These are phyloP conservation scores for Parnassius smintheus DNA, from an alignment of 2,888 invertebrate species.

Conservation along the genomic window DNA sequence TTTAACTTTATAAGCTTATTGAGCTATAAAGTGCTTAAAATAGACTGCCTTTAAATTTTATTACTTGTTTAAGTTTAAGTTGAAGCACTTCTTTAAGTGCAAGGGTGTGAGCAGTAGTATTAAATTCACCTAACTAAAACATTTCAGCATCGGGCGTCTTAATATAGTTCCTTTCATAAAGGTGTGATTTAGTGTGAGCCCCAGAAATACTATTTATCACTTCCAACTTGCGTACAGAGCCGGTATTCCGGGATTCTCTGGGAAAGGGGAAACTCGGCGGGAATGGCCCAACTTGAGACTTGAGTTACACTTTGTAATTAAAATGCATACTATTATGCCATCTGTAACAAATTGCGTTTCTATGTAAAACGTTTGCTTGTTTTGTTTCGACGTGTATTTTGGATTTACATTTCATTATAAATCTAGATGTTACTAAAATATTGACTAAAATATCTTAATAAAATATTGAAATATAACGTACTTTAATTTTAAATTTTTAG, in stretches of 20 bases:
- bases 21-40: too few species aligned
- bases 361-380: constrained; percentile 6
- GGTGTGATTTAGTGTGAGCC: constrained; percentile 40
- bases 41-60: too few species aligned
- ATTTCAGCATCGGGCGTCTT: constrained; percentile 33
- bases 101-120: neutral
- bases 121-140: constrained; percentile 22
- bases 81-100: too few species aligned
- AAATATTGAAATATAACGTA: too few species aligned
- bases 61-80: too few species aligned
- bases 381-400: neutral
- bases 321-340: constrained; percentile 37
- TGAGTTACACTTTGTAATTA: constrained; percentile 40
- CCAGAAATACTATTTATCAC: constrained; percentile 37
- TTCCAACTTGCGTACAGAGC: constrained; percentile 32
- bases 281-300: constrained; percentile 33
- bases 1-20: too few species aligned
- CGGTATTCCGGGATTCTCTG: constrained; percentile 27
- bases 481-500: too few species aligned
- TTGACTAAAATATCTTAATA: too few species aligned
- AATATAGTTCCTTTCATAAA: constrained; percentile 39
- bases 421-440: too few species aligned
- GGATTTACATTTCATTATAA: neutral
- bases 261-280: constrained; percentile 24
- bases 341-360: constrained; percentile 17